phyloP scores from a whole-genome alignment of 30 jellyfish, hydroid and myxozoan species.

The Aurelia aurita region DNA sequence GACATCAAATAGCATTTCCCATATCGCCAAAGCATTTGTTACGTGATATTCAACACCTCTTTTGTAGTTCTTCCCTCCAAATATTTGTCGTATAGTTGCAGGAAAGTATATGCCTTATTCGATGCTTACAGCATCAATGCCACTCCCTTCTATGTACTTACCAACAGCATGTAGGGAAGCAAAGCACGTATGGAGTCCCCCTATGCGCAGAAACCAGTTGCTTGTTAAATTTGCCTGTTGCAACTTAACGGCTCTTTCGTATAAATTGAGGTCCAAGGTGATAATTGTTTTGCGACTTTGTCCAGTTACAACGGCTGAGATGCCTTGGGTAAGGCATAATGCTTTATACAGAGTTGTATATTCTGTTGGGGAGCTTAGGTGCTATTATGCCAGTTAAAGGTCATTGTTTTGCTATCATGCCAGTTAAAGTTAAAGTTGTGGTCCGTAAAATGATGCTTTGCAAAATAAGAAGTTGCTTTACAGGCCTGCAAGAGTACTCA shows the following conservation, averaged over 20 bases:
- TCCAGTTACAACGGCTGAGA: conserved; percentile 30
- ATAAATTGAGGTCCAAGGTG: conserved; percentile 40
- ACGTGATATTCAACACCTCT: conserved; percentile 42
- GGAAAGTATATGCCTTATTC: conserved; percentile 27
- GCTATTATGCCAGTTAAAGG: no score
- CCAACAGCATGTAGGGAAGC: conserved; percentile 50
- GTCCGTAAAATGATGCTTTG: no score
- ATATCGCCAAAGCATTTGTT: conserved; percentile 38
- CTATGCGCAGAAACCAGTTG: conserved; percentile 29
- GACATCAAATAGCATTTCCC: conserved; percentile 23
- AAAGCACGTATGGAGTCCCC: conserved; percentile 39
- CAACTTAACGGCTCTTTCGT: conserved; percentile 28
- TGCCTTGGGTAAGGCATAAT: conserved; percentile 44
- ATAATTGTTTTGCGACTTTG: conserved; percentile 17
- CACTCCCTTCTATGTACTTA: conserved; percentile 18
- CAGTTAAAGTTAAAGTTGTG: conserved; percentile 4
- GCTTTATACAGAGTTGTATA: conserved; percentile 38
- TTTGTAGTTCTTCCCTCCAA: conserved; percentile 15
- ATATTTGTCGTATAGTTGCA: conserved; percentile 6
- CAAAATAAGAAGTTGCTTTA: no score
- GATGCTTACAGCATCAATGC: conserved; percentile 16
- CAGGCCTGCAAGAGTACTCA: no score
- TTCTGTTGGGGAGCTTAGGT: conserved; percentile 37
- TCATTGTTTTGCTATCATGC: no score
- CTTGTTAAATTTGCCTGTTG: conserved; percentile 12